Evolutionary conservation across 2,797 vertebrate species (phyloP), one percentile per base, ranked within the genome.

Genomic region (Anisognathus igniventris): DNA sequence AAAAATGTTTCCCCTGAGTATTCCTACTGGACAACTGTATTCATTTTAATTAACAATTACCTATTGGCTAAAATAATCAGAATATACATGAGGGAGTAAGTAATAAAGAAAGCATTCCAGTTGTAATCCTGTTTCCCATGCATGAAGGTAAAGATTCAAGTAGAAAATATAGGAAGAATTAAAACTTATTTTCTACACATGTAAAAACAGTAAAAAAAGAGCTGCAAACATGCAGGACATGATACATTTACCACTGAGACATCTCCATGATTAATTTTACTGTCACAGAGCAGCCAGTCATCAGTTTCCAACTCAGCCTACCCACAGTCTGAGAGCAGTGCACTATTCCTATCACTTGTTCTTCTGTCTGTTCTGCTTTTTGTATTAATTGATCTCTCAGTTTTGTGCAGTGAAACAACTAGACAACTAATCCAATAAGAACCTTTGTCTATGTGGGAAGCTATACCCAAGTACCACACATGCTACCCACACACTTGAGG

Each of bases 1-100:
- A 42, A 62, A 80, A 80, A 94, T 61, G 8, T 77, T 91, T 88
- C 90, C 79, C 68, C 48, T 44, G 75, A 92, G 85, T 86, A 80
- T 64, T 88, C 61, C 75, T 75, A 68, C 57, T 72, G 82, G 91
- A 92, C 82, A 93, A 74, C n/a, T 21, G 61, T 37, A 94, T 83
- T 93, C 28, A 75, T 90, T 94, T 93, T 68, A 92, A 83, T 88
- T 92, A 94, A 94, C 68, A 90, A 78, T 62, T 86, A 96, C 68
- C 61, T 95, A 54, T 86, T 90, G 83, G 87, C 76, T 92, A 86
- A 95, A 94, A 80, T 78, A 83, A 86, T 65, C 54, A 91, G 57
- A 71, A 90, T 40, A 85, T 64, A 74, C 62, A 47, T 16, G 20
- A 88, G 89, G 57, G 89, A 93, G 9, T 47, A 91, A 71, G n/a